phyloP scores from a whole-genome alignment of 2,797 vertebrate species.

The Triplophysa yarkandensis region DNA sequence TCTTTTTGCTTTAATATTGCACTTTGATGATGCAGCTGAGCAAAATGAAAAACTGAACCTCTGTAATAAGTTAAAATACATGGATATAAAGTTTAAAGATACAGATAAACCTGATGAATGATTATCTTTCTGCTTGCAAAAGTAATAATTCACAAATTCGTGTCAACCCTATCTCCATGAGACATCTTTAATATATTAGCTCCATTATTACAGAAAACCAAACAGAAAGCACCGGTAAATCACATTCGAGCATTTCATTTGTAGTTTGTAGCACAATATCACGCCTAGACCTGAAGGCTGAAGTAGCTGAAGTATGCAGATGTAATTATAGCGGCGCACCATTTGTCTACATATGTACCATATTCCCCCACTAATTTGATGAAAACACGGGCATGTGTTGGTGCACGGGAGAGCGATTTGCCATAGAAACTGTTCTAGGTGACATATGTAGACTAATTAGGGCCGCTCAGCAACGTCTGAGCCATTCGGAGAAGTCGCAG shows the following conservation, averaged over 20 bases:
- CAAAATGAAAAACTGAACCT: not conserved
- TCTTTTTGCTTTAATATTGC: not conserved
- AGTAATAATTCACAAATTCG: slow-evolving; percentile 29
- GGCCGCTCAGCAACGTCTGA: slow-evolving; percentile 42
- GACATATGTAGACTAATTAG: slow-evolving; percentile 55
- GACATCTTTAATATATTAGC: slow-evolving; percentile 42
- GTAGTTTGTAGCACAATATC: not conserved
- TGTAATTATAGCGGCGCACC: not conserved
- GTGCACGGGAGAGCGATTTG: slow-evolving; percentile 26
- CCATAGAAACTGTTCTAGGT: slow-evolving; percentile 45
- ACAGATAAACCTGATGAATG: not conserved
- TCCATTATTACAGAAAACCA: slow-evolving; percentile 13
- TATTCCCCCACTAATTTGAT: slow-evolving; percentile 9
- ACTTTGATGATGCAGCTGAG: not conserved
- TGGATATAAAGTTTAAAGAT: not conserved
- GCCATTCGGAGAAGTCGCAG: slow-evolving; percentile 44
- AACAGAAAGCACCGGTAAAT: slow-evolving; percentile 7
- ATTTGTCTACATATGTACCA: slow-evolving; percentile 23
- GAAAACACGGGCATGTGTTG: slow-evolving; percentile 40
- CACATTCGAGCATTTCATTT: not conserved
- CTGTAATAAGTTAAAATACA: not conserved
- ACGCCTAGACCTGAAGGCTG: not conserved
- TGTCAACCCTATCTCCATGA: slow-evolving; percentile 6
- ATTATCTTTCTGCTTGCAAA: not conserved
- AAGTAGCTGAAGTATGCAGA: not conserved